Base-by-base conservation (phyloP, 2,797 vertebrate genomes). In the Numenius phaeopus region DNA sequence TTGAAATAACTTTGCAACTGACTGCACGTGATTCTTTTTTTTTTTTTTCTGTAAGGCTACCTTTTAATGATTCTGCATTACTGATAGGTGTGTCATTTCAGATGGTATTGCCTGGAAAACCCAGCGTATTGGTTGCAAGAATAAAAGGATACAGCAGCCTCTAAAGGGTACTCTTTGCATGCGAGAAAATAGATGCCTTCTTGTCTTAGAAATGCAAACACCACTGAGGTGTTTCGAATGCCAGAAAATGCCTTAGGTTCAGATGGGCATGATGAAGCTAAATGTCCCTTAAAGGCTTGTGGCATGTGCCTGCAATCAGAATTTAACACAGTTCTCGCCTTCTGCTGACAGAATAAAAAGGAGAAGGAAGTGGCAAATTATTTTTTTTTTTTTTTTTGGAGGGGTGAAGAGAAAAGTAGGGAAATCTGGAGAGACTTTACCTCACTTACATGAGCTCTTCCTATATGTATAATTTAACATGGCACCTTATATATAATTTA, bases 401-500 rank as follows among this genome's bases (percentile, higher is more conserved):
- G 50, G 29, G 52, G 10, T 27, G 52, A 80, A 67, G 30, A 83
- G 61, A 54, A 89, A 87, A 91, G 72, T 44, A 80, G 92, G 54
- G 90, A 87, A 91, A 90, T 96, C 92, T 75, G 89, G 75, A 83
- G 94, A 89, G 72, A 75, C 27, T 93, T 88, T 80, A 84, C 91
- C 76, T 97, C 94, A 62, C 96, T 97, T 93, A 77, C 19, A 78
- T 58, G 88, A 94, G 86, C 94, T 93, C 72, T 94, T 94, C 79
- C 91, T 94, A 58, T 91, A 97, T 96, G 95, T 96, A 97, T 97
- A 97, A 97, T 97, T 97, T 93, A 97, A 91, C 91, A 85, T 83
- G 70, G 86, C 78, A 89, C 89, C 91, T 94, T 96, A 97, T 97
- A 79, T 96, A 97, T 97, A 97, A 97, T 97, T 97, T 96, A 97